Base-by-base conservation (phyloP, 2,888 invertebrate species). In the Drosophila mettleri region DNA sequence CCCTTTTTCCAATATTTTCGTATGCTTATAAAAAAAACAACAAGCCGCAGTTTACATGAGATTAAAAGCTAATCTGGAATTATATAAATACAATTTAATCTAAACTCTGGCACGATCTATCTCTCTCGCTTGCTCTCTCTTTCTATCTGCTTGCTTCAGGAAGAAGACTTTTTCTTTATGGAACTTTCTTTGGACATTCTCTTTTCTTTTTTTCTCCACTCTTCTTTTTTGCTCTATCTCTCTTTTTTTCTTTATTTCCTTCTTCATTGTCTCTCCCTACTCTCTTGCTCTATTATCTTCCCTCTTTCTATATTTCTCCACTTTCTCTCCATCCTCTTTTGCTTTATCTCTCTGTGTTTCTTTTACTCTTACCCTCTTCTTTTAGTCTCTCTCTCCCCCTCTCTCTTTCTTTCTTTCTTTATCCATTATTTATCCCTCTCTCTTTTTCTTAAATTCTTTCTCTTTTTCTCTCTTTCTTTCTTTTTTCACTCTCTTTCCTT, bases 61-160 rank as follows among this genome's bases (percentile, higher is more conserved):
- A 45, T 45, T 45, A 27, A 16, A 27, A 45, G 43, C 24, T 45
- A 6, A 45, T 9, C 43, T 27, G 43, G 24, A 9, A 45, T 45
- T 45, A 45, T 9, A 16, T 27, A 5, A 27, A 45, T 16, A 27
- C 43, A 24, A n/a, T 43, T 43, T 24, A n/a, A n/a, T 9, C 1
- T n/a, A n/a, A 1, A 29, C 29, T 22, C 14, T 12, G 16, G 7
- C 12, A 12, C 2, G 3, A 3, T 22, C 12, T 20, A 20, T 10
- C 4, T 12, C 2, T 14, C 39, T 8, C 41, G 7, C 22, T 6
- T 5, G 9, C 12, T 6, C 16, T 38, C 38, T 38, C 38, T 38
- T 10, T 39, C 38, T 31, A 31, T 31, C 12, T 31, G 3, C 12
- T n/a, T n/a, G n/a, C n/a, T n/a, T n/a, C n/a, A n/a, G n/a, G n/a